A percentile compares a stretch with the other conserved stretches of the same genome.
phyloP scores from a whole-genome alignment of 1,140 invertebrate genomes.

The Hylaeus volcanicus region DNA sequence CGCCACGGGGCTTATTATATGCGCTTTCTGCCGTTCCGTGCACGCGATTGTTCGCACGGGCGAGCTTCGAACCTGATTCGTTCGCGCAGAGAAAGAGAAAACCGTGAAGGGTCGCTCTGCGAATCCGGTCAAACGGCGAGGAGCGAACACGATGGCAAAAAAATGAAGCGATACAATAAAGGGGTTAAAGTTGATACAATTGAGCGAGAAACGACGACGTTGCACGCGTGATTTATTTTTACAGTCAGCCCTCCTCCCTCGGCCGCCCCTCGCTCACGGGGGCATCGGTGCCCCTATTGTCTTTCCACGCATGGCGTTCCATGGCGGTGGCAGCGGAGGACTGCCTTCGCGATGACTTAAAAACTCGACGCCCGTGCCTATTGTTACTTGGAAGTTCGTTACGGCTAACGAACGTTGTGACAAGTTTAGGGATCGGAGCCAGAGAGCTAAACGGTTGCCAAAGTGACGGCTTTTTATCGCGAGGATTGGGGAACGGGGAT shows the following conservation, averaged over 20 bases:
- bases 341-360: conserved; percentile 46
- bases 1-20: conserved; percentile 65
- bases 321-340: neutral
- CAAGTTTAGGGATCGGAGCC: neutral
- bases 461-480: too few relatives aligned
- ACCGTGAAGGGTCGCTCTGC: conserved; percentile 32
- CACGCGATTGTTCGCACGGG: conserved; percentile 64
- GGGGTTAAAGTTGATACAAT: conserved; percentile 71
- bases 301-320: conserved; percentile 44
- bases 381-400: conserved; percentile 40
- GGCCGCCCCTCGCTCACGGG: conserved; percentile 33
- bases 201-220: conserved; percentile 65
- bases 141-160: conserved; percentile 56
- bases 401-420: conserved; percentile 37
- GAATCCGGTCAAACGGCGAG: conserved; percentile 69
- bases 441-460: too few relatives aligned
- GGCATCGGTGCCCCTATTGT: conserved; percentile 54
- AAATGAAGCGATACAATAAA: conserved; percentile 66
- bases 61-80: conserved; percentile 53
- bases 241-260: conserved; percentile 43
- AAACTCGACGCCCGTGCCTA: conserved; percentile 25
- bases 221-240: conserved; percentile 70
- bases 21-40: conserved; percentile 62
- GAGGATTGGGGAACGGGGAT: too few relatives aligned
- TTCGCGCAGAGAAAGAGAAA: conserved; percentile 21